Evolutionary conservation across 2,797 vertebrate species (phyloP), one percentile per base, ranked within the genome.

Genomic region (Alca torda): DNA sequence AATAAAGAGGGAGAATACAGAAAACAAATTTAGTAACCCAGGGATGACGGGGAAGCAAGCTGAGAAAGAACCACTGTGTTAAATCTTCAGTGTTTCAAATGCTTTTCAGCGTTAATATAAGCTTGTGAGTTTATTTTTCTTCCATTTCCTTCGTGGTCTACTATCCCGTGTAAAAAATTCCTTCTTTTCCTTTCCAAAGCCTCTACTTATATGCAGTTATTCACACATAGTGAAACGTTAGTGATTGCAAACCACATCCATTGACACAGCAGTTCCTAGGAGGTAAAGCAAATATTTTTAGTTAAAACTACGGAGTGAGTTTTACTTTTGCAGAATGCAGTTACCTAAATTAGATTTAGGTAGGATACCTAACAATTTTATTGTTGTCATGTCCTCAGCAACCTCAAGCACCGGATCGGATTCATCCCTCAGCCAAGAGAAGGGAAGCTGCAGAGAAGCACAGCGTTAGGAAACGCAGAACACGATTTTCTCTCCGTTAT

Each of bases 201-300:
- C 26, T 65, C 53, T 46, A 9, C 41, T 70, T 75, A n/a, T 7
- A 33, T 14, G 16, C 46, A 57, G 83, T 68, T 20, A 48, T 77
- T 73, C 75, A 43, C 43, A 59, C 31, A 16, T 1, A 37, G 9
- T 43, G 53, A 88, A 81, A 54, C 26, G 25, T 37, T 68, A 45
- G 48, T 68, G 54, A 41, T 14, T 88, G 43, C 57, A 78, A 93
- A 69, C 30, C 35, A 53, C 28, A 5, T 65, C 8, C 63, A 59
- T 23, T 81, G 68, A 67, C 39, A 83, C 24, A 68, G 45, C 35
- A 53, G 19, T 79, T 92, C 54, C 53, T 72, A 54, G 63, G 72
- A 61, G 54, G 60, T 56, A 94, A 89, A 51, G 43, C 43, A 93
- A 95, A 89, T 80, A 56, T 87, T 92, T 95, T 77, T 25, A 50